phyloP scores from a whole-genome alignment of 1,140 invertebrate species.

The Heliconius himera region DNA sequence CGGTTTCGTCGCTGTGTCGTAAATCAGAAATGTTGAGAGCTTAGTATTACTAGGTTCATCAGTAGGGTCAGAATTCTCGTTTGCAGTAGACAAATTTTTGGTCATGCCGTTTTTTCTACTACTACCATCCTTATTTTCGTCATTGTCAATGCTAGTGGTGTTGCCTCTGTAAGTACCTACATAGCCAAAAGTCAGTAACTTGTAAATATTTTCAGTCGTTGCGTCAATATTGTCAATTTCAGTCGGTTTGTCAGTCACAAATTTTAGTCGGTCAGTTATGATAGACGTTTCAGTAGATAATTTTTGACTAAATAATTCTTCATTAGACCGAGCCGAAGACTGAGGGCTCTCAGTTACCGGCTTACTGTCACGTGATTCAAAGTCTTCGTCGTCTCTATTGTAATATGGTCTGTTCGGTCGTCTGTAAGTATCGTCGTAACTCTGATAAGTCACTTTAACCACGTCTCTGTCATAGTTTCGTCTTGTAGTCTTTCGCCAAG shows the following conservation, averaged over 20 bases:
- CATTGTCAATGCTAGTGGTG: constrained; percentile 38
- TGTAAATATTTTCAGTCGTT: constrained; percentile 70
- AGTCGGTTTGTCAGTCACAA: constrained; percentile 37
- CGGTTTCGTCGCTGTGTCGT: constrained; percentile 70
- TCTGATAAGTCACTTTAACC: constrained; percentile 76
- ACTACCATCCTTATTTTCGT: constrained; percentile 40
- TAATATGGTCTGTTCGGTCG: constrained; percentile 73
- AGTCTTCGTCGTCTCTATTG: constrained; percentile 61
- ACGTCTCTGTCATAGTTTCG: constrained; percentile 65
- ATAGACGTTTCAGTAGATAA: constrained; percentile 33
- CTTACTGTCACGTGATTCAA: constrained; percentile 57
- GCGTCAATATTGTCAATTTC: constrained; percentile 47
- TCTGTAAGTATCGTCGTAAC: constrained; percentile 73
- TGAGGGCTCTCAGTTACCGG: constrained; percentile 46
- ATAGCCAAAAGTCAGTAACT: constrained; percentile 74
- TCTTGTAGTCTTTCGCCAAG: constrained; percentile 68
- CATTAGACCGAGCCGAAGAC: constrained; percentile 68
- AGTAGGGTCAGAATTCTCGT: constrained; percentile 38
- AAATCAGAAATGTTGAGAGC: constrained; percentile 72
- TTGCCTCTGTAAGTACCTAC: constrained; percentile 67
- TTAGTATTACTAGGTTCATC: constrained; percentile 49
- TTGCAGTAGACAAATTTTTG: constrained; percentile 52
- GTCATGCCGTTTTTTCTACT: constrained; percentile 49
- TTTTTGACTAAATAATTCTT: constrained; percentile 44
- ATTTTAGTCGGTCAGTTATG: constrained; percentile 30